phyloP scores from a whole-genome alignment of 2,113 vertebrate genomes.

The Zosterops lateralis region DNA sequence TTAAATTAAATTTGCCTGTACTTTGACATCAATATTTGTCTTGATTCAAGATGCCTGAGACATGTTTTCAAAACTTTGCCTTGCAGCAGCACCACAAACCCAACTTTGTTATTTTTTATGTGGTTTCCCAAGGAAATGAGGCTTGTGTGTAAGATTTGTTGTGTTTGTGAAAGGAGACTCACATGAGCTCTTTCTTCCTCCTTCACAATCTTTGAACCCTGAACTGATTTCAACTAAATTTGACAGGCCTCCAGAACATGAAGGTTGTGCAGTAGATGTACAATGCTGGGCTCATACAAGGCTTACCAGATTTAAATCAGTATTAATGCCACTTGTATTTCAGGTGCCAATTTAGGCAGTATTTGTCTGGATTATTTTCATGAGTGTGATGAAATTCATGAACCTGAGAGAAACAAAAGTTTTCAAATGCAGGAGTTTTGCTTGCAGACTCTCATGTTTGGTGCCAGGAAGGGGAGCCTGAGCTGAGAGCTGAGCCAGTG shows the following conservation, averaged over 20 bases:
- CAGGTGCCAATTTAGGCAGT: neutral
- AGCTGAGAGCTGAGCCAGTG: neutral
- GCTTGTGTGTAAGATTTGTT: neutral
- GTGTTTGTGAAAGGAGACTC: neutral
- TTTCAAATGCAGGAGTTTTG: neutral
- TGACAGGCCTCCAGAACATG: neutral
- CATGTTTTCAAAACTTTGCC: neutral
- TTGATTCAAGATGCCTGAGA: neutral
- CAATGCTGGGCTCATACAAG: neutral
- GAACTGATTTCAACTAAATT: neutral
- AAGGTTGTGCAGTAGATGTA: neutral
- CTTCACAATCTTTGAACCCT: neutral
- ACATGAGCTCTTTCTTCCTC: neutral
- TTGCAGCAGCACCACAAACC: neutral
- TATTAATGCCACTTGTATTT: neutral
- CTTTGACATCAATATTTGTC: neutral
- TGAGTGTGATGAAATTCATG: neutral
- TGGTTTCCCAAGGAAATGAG: slow-evolving; percentile 47
- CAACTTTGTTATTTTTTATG: slow-evolving; percentile 17
- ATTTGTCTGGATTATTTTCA: neutral
- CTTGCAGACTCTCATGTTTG: neutral
- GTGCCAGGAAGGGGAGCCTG: neutral
- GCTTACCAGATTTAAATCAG: neutral
- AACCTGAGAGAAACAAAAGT: neutral
- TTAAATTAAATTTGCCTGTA: neutral